Base-by-base conservation (phyloP, 2,797 vertebrate genomes). In the Pristis pectinata region DNA sequence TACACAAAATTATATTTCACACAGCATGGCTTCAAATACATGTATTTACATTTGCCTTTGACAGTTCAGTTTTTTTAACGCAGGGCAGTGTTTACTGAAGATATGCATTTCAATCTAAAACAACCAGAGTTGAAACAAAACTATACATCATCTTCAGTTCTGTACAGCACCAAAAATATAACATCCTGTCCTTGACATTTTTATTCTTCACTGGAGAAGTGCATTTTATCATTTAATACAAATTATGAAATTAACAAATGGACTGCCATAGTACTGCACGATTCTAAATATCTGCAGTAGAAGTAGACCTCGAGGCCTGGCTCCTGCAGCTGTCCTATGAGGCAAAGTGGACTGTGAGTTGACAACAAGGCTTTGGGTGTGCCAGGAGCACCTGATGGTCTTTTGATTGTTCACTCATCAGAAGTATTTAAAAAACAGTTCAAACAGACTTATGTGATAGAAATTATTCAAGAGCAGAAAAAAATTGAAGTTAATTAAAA, bases 81-180 rank as follows among this genome's bases (percentile, higher is more conserved):
- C 30, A 59, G 53, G 49, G 7, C 30, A 61, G 34, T 59, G 56
- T 89, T 89, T 89, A n/a, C 11, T 34, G 56, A 89, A n/a, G 37
- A 80, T 80, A 80, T 44, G 41, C 27, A 80, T 80, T 44, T 80
- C 37, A 59, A n/a, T 89, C 11, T n/a, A 89, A 89, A 89, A 89
- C 89, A 59, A 49, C 56, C 34, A 19, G 56, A 89, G 85, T 56
- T 89, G 34, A 56, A 53, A 89, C 10, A 37, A 64, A 37, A 22
- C 34, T 91, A 83, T 83, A 49, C 22, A 80, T 80, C 17, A 80
- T 44, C 15, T 44, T 37, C 77, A 49, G 22, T 83, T 24, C 80
- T 53, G 7, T 22, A 53, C 1, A 53, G 44, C 41, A 83, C 2
- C 10, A 41, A 83, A 0, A n/a, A 59, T 87, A 56, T 59, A 64